These are phyloP conservation scores for Aphis gossypii DNA, from an alignment of 1,140 invertebrate genomes.

Conservation along the genomic window DNA sequence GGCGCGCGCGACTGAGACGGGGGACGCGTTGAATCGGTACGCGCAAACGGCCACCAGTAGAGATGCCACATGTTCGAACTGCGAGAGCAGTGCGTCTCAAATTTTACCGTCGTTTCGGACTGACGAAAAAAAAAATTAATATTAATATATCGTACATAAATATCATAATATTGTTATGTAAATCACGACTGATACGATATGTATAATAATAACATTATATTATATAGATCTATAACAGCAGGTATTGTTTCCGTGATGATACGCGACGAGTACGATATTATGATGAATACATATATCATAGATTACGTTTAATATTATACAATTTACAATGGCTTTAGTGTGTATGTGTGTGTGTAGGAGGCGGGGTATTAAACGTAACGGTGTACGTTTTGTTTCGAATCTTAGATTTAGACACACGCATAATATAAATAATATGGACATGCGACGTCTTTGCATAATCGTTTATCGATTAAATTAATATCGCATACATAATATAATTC, in stretches of 20 bases:
- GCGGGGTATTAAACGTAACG: too few species aligned
- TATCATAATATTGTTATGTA: neutral
- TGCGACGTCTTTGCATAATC: neutral
- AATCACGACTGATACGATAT: neutral
- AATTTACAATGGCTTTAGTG: neutral
- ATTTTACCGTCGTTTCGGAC: neutral
- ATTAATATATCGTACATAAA: neutral
- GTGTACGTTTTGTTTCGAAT: neutral
- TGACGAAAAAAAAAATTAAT: neutral
- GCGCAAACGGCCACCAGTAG: slow-evolving; percentile 49
- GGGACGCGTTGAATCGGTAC: slow-evolving; percentile 15
- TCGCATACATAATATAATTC: too few species aligned
- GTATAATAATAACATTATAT: too few species aligned
- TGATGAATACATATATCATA: neutral
- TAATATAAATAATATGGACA: neutral
- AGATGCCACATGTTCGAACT: slow-evolving; percentile 37
- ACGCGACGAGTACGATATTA: neutral
- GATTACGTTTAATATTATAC: neutral
- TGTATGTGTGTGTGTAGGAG: neutral
- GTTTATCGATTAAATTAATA: neutral
- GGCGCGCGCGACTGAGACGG: neutral
- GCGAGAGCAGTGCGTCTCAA: slow-evolving; percentile 31
- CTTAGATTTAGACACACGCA: neutral
- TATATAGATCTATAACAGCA: neutral
- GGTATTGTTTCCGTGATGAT: neutral